phyloP scores from a whole-genome alignment of 1,140 invertebrate genomes.

The Octopus sinensis region DNA sequence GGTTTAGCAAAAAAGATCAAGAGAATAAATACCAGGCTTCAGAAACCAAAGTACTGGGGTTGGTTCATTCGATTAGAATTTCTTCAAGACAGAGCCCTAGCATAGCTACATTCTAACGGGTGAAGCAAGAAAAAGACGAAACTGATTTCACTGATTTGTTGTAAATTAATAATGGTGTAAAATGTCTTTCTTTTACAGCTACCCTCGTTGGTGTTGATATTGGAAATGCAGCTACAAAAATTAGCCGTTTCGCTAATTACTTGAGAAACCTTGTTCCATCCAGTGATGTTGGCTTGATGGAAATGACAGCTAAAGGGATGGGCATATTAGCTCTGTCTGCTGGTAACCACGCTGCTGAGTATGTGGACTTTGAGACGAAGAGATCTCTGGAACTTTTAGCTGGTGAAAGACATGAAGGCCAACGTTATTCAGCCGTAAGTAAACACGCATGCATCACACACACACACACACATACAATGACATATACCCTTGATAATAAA shows the following conservation, averaged over 20 bases:
- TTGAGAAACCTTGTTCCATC: conserved; percentile 84
- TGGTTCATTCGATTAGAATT: no score
- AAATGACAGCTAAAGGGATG: conserved; percentile 90
- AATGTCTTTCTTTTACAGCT: conserved; percentile 61
- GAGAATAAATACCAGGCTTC: no score
- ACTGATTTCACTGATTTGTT: no score
- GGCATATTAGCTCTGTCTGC: conserved; percentile 86
- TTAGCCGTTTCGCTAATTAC: conserved; percentile 89
- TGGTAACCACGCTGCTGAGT: conserved; percentile 88
- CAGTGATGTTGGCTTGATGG: conserved; percentile 88
- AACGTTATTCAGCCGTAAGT: conserved; percentile 80
- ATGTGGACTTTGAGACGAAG: conserved; percentile 95
- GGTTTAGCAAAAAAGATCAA: no score
- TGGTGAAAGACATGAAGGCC: conserved; percentile 83
- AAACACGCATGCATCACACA: not conserved
- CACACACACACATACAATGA: no score
- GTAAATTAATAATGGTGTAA: no score
- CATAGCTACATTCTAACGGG: no score
- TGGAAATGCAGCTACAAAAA: conserved; percentile 83
- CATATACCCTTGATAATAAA: not conserved
- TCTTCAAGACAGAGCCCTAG: no score
- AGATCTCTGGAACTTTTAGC: conserved; percentile 89
- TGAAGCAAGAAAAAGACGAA: no score
- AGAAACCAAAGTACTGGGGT: no score
- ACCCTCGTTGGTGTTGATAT: conserved; percentile 89